Evolutionary conservation across 1,140 invertebrate genomes (phyloP).

Genomic region (Drosophila bipectinata): DNA sequence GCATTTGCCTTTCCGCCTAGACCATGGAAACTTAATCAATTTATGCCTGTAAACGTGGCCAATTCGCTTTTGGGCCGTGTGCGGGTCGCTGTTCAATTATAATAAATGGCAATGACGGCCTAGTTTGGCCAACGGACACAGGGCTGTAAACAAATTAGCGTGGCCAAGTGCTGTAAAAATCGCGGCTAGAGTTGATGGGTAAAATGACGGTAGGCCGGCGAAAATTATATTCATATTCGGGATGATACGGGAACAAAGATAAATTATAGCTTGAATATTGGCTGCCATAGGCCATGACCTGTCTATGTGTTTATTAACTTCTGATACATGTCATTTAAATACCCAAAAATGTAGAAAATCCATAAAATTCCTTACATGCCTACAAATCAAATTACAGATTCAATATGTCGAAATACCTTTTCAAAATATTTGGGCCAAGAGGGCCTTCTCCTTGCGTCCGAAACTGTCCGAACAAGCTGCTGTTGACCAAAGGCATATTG

Average conservation of each 20-base stretch:
- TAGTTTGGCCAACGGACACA: conserved; percentile 33
- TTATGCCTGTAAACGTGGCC: conserved; percentile 52
- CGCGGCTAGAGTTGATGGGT: conserved; percentile 19
- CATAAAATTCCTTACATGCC: neutral
- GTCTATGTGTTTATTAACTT: too few relatives aligned
- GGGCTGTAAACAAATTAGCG: conserved; percentile 51
- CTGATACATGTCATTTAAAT: too few relatives aligned
- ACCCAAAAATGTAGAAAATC: neutral
- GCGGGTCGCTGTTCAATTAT: conserved; percentile 55
- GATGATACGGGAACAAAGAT: neutral
- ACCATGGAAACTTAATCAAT: conserved; percentile 60
- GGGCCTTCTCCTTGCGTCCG: conserved; percentile 1
- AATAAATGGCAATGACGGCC: conserved; percentile 59
- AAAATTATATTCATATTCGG: conserved; percentile 23
- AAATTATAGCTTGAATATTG: too few relatives aligned
- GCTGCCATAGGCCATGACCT: too few relatives aligned
- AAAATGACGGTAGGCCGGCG: conserved; percentile 2
- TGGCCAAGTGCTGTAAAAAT: conserved; percentile 26
- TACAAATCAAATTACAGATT: conserved; percentile 11
- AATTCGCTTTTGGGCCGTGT: conserved; percentile 17
- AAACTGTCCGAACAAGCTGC: conserved; percentile 42
- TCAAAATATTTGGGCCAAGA: conserved; percentile 1
- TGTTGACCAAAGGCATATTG: conserved; percentile 38
- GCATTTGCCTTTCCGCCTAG: conserved; percentile 12
- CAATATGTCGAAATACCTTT: conserved; percentile 7